Conservation (phyloP, 2,888 invertebrate species). For the Scaeva pyrastri region DNA sequence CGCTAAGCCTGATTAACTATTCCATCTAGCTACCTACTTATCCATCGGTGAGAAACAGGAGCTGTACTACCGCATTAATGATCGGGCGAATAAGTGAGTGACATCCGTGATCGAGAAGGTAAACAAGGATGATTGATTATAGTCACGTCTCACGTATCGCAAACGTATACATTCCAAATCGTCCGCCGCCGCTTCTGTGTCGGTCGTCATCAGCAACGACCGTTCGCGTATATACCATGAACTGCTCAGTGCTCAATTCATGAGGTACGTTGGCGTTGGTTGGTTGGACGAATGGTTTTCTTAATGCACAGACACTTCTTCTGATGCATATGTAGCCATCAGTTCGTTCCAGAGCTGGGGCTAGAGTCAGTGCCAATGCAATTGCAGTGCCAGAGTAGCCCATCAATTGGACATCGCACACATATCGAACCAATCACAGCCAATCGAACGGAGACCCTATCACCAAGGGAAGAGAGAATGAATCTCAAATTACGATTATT, state of each 20-base stretch:
- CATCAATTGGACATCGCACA: constrained; percentile 32
- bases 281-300: constrained; percentile 10
- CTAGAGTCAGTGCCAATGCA: not conserved
- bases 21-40: not conserved
- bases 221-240: no score
- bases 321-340: not conserved
- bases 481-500: constrained; percentile 46
- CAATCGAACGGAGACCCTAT: constrained; percentile 1
- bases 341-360: no score
- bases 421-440: constrained; percentile 37
- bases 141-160: constrained; percentile 36
- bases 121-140: constrained; percentile 47
- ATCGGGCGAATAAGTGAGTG: constrained; percentile 40
- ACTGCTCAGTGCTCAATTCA: no score
- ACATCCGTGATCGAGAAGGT: constrained; percentile 45
- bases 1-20: constrained; percentile 26
- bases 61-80: constrained; percentile 43
- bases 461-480: constrained; percentile 25
- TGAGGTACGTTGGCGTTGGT: no score
- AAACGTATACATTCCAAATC: constrained; percentile 30
- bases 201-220: not conserved
- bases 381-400: constrained; percentile 6
- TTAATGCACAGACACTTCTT: constrained; percentile 35
- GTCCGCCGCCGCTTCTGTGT: not conserved
- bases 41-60: constrained; percentile 41